These are phyloP conservation scores for Syngnathus acus DNA, from an alignment of 2,797 vertebrate species.

Conservation along the genomic window DNA sequence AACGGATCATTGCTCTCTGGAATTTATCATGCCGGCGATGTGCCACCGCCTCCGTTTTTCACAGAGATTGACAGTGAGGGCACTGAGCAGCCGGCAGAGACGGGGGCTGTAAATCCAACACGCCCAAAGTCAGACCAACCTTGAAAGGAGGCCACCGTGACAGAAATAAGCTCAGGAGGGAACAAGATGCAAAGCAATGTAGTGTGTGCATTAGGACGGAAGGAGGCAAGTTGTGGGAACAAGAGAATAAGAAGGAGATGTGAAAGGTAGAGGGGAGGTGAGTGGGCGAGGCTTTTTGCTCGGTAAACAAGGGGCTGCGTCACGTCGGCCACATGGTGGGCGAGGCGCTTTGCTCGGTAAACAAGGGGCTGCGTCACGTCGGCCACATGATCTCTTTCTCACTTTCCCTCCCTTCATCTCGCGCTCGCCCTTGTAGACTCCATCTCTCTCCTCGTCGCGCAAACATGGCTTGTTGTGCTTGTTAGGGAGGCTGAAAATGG, in stretches of 20 bases:
- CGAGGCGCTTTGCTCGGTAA: constrained; percentile 47
- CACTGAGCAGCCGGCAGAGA: constrained; percentile 51
- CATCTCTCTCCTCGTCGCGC: constrained; percentile 20
- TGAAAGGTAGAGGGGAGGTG: constrained; percentile 28
- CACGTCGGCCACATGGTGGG: constrained; percentile 38
- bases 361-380: constrained; percentile 46
- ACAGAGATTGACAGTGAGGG: constrained; percentile 63
- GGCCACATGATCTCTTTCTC: constrained; percentile 34
- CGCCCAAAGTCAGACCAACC: constrained; percentile 64
- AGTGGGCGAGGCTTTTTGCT: constrained; percentile 41
- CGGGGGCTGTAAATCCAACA: constrained; percentile 60
- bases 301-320: constrained; percentile 54
- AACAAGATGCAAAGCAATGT: constrained; percentile 32
- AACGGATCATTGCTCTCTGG: constrained; percentile 33
- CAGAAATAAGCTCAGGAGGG: constrained; percentile 40
- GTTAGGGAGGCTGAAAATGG: constrained; percentile 44
- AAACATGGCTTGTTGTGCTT: constrained; percentile 36
- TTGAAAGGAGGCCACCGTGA: constrained; percentile 55
- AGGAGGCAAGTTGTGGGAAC: constrained; percentile 19
- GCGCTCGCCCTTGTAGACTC: constrained; percentile 7
- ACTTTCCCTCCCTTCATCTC: constrained; percentile 9
- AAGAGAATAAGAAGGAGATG: constrained; percentile 29
- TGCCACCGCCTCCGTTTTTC: constrained; percentile 56
- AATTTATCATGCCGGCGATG: constrained; percentile 62
- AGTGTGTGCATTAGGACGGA: constrained; percentile 20